Percentiles rank a stretch among this genome's conserved stretches.
Conservation (phyloP, 2,888 invertebrate species). For the Nycteola revayana region DNA sequence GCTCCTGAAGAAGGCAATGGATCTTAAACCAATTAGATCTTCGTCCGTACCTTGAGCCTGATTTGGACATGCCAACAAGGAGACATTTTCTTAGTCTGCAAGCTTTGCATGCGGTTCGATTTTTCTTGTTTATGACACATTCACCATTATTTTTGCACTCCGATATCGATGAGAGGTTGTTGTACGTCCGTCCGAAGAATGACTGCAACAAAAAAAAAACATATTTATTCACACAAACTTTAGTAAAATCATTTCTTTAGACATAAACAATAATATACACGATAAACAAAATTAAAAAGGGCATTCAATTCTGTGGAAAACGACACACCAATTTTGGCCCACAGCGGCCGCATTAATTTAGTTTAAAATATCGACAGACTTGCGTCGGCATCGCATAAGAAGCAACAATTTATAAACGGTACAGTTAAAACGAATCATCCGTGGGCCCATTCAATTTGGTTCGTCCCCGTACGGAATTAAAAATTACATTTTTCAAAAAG, state of each 20-base stretch:
- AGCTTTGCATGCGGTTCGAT: slow-evolving; percentile 95
- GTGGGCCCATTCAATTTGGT: slow-evolving; percentile 58
- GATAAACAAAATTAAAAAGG: slow-evolving; percentile 49
- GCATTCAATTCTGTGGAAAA: slow-evolving; percentile 54
- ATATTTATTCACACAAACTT: slow-evolving; percentile 1
- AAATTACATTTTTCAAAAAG: slow-evolving; percentile 80
- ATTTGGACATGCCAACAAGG: slow-evolving; percentile 95
- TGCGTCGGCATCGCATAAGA: slow-evolving; percentile 69
- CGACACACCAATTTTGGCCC: slow-evolving; percentile 53
- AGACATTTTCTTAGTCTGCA: slow-evolving; percentile 93
- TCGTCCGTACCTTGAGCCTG: slow-evolving; percentile 93
- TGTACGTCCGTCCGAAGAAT: slow-evolving; percentile 95
- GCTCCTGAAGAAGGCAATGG: slow-evolving; percentile 93
- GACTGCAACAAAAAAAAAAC: slow-evolving; percentile 86
- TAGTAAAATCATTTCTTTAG: slow-evolving; percentile 25
- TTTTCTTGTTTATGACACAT: slow-evolving; percentile 96
- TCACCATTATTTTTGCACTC: slow-evolving; percentile 96
- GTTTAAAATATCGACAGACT: slow-evolving; percentile 73
- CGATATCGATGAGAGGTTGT: slow-evolving; percentile 92
- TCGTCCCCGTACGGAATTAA: slow-evolving; percentile 67
- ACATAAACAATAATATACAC: slow-evolving; percentile 32
- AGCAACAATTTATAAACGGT: slow-evolving; percentile 74
- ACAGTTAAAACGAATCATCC: slow-evolving; percentile 71
- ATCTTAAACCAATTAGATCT: slow-evolving; percentile 97
- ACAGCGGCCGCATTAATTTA: slow-evolving; percentile 67